Conservation (phyloP, 1,140 invertebrate genomes). For the silkworm (Bombyx mori) region ASM3026992v2 NC_085119.1:11221001-11221500, state of each 20-base stretch:
- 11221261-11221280: slow-evolving; percentile 36
- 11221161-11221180: slow-evolving; percentile 54
- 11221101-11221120: too few species aligned
- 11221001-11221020: too few species aligned
- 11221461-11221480: not conserved
- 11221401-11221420: not conserved
- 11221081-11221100: too few species aligned
- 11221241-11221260: slow-evolving; percentile 43
- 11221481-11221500: not conserved
- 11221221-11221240: slow-evolving; percentile 46
- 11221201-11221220: slow-evolving; percentile 44
- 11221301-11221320: slow-evolving; percentile 29
- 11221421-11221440: not conserved
- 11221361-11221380: slow-evolving; percentile 1
- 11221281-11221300: slow-evolving; percentile 46
- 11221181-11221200: slow-evolving; percentile 44
- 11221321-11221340: slow-evolving; percentile 32
- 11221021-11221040: too few species aligned
- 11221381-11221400: not conserved
- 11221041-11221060: too few species aligned
- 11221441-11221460: not conserved
- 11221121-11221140: not conserved
- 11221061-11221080: too few species aligned
- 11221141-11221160: slow-evolving; percentile 1
- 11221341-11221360: slow-evolving; percentile 36